Evolutionary conservation across 2,888 invertebrate genomes (phyloP).

Genomic region (Nematopogon swammerdamellus): DNA sequence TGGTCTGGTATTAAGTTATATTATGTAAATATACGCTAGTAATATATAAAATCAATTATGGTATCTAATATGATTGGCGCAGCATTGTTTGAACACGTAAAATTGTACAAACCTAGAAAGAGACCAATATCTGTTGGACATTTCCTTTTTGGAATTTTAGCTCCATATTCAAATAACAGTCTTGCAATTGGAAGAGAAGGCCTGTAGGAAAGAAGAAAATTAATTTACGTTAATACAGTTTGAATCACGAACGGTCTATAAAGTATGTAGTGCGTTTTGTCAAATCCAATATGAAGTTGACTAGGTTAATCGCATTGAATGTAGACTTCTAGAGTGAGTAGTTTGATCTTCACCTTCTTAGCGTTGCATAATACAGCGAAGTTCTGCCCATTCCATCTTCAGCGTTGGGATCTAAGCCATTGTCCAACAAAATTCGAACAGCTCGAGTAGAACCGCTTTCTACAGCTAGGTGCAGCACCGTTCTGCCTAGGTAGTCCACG

Average conservation of each 20-base stretch:
- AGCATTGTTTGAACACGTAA: too few species aligned
- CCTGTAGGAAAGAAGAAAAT: conserved; percentile 17
- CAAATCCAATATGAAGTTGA: conserved; percentile 7
- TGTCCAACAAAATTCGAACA: conserved; percentile 24
- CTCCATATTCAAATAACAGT: conserved; percentile 35
- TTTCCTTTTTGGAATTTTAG: conserved; percentile 22
- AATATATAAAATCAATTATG: too few species aligned
- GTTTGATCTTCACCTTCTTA: conserved; percentile 27
- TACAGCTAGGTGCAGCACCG: conserved; percentile 38
- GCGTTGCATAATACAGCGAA: conserved; percentile 37
- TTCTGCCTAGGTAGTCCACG: conserved; percentile 31
- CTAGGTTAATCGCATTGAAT: conserved; percentile 2
- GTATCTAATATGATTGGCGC: too few species aligned
- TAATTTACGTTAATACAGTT: too few species aligned
- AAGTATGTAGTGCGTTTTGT: too few species aligned
- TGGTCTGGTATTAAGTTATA: too few species aligned
- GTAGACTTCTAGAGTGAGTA: too few species aligned
- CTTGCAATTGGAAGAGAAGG: conserved; percentile 27
- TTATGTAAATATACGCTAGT: too few species aligned
- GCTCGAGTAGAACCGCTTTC: conserved; percentile 21
- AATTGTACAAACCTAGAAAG: conserved; percentile 25
- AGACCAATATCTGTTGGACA: conserved; percentile 31
- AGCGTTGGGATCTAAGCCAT: conserved; percentile 27
- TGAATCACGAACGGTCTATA: too few species aligned
- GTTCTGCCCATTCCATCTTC: conserved; percentile 42